Base-by-base conservation (phyloP, 2,888 invertebrate genomes). In the Syrphus vitripennis region DNA sequence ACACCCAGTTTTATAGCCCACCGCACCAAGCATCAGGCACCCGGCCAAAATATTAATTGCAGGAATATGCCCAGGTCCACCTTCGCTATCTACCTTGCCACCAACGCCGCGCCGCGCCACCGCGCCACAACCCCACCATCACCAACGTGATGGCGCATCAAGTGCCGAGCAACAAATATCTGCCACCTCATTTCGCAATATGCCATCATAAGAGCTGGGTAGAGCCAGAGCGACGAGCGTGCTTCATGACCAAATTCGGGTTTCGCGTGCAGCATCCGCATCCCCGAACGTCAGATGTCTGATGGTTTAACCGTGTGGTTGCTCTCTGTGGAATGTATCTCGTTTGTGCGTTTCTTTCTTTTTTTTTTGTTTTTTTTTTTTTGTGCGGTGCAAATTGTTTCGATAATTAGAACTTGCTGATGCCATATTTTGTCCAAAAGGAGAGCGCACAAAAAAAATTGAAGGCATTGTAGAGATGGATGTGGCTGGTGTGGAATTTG, bases 331-430 rank as follows among this genome's bases (percentile, higher is more conserved):
- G 72, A 74, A 83, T 78, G 78, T 61, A 77, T 65, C 71, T 31
- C 70, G 55, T 40, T 77, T 50, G 29, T 65, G 74, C 19, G 74
- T 50, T 57, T 21, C n/a, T 31, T 14, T 37, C 12, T n/a, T 45
- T 19, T n/a, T 48, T 24, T 37, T 67, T 57, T 55, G 37, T 55
- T 70, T 19, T 61, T 24, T 65, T 24, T 21, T 26, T 24, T 29
- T 37, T 59, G 10, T 24, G 14, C 61, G 57, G 50, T 31, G 74
- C 59, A 76, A 84, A 81, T 84, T 81, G 81, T 84, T 84, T 81
- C 86, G 77, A 86, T 86, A 86, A 86, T 86, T 86, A 86, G 77
- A 86, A 77, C 72, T 74, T 77, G 72, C 84, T 81, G 81, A 63
- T 63, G 76, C 67, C 37, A 81, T 72, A 77, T 53, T 82, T 67